These are phyloP conservation scores for Daktulosphaira vitifoliae DNA, from an alignment of 1,140 invertebrate species.

Conservation along the genomic window DNA sequence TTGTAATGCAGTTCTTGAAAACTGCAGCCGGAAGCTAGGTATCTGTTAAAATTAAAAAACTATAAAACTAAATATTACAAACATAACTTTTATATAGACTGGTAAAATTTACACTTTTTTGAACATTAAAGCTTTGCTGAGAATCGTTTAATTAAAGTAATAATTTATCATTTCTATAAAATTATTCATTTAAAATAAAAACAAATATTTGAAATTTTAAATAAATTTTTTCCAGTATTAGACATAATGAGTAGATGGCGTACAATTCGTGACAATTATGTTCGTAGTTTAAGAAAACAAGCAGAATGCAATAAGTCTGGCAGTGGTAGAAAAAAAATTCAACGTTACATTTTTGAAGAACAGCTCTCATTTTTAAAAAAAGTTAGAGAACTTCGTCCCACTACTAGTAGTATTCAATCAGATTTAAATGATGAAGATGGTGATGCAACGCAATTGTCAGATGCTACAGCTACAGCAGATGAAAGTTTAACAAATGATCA, in stretches of 20 bases:
- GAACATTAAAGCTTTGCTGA: not conserved
- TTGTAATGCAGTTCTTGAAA: not conserved
- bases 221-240: not conserved
- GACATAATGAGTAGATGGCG: conserved; percentile 8
- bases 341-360: not conserved
- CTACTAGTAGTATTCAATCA: conserved; percentile 8
- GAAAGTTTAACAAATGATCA: conserved; percentile 10
- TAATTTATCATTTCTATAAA: not conserved
- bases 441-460: conserved; percentile 19
- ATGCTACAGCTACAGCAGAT: not conserved
- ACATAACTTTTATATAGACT: not conserved
- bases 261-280: conserved; percentile 4
- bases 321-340: not conserved
- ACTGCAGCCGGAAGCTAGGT: not conserved
- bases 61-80: conserved; percentile 14
- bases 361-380: conserved; percentile 1
- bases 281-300: conserved; percentile 6
- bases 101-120: not conserved
- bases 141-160: not conserved
- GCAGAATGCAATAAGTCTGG: not conserved
- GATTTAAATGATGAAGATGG: not conserved
- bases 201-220: too few species aligned
- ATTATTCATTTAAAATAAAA: too few species aligned
- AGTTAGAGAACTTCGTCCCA: not conserved
- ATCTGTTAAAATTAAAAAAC: conserved; percentile 15